Base-by-base conservation (phyloP, 1,140 invertebrate species). In the Trinorchestia longiramus region DNA sequence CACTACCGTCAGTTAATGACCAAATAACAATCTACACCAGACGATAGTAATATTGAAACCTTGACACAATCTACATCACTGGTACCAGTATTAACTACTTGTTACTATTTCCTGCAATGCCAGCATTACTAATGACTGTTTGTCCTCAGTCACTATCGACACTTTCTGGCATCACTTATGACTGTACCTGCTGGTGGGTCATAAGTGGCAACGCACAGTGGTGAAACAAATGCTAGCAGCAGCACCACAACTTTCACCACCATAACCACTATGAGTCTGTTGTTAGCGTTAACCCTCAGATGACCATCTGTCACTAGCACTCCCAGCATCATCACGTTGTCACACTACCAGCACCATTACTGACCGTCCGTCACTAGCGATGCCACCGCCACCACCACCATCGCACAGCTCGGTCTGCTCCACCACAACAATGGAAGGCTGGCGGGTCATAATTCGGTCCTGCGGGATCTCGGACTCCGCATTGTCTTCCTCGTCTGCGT, bases 401-500 rank as follows among this genome's bases (percentile, higher is more conserved):
- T 95, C 96, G 43, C 87, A 91, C 28, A n/a, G 41, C 87, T 96
- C 95, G 87, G 11, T 53, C 96, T 45, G 96, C 95, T 96, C 96
- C 62, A 96, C 96, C 28, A 96, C 96, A n/a, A 96, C 96, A 41
- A 96, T 96, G 87, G 96, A 96, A 15, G 96, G 96, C 77, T 96
- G 96, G 41, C 96, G 95, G 28, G 96, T 96, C 90, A 96, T 95
- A 28, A 3, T 77, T 1, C 95, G 96, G 87, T 96, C 96, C 43
- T 95, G 88, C n/a, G 96, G 96, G 43, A 96, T 43, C 87, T 96
- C 96, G 0, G 96, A 96, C 95, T 96, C 96, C 43, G 96, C 96
- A 87, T 96, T 96, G 96, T 96, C 96, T 96, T 96, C 96, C 47
- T 96, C 96, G 94, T 96, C 96, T 41, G 96, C 96, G 92, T 96